These are phyloP conservation scores for Hirtodrosophila confusa DNA, from an alignment of 2,888 invertebrate genomes.

Conservation along the genomic window DNA sequence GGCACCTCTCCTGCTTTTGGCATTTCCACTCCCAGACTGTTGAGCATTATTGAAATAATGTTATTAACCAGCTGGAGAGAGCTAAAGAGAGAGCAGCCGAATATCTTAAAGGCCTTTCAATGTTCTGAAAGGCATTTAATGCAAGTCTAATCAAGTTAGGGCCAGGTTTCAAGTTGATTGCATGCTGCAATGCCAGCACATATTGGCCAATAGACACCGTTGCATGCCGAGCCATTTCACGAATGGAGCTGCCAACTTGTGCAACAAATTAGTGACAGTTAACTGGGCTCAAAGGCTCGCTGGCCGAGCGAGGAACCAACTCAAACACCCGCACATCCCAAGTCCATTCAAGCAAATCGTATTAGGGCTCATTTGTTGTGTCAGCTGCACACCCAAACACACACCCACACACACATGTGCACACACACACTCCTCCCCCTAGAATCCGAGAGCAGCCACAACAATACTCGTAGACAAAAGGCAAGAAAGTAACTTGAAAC, in stretches of 20 bases:
- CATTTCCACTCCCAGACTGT: too few relatives aligned
- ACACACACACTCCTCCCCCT: slow-evolving; percentile 3
- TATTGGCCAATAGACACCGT: neutral
- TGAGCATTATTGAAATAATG: too few relatives aligned
- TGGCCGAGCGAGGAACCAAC: slow-evolving; percentile 41
- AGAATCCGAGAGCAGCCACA: slow-evolving; percentile 1
- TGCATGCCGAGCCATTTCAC: neutral
- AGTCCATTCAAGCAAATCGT: slow-evolving; percentile 77
- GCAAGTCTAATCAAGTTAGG: slow-evolving; percentile 45
- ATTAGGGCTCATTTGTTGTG: slow-evolving; percentile 83
- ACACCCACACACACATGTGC: slow-evolving; percentile 10
- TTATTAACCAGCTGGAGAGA: slow-evolving; percentile 14
- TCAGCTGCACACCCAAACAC: slow-evolving; percentile 70
- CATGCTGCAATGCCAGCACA: slow-evolving; percentile 22
- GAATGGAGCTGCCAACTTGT: slow-evolving; percentile 32
- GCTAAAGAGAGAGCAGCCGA: neutral
- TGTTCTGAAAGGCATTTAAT: neutral
- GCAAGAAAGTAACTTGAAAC: slow-evolving; percentile 30
- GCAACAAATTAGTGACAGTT: slow-evolving; percentile 73
- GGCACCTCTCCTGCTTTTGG: too few relatives aligned
- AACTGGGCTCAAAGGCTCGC: slow-evolving; percentile 60
- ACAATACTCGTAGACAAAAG: slow-evolving; percentile 31
- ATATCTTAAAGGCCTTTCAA: slow-evolving; percentile 5
- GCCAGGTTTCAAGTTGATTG: slow-evolving; percentile 21
- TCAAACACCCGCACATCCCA: slow-evolving; percentile 57